phyloP scores from a whole-genome alignment of 2,888 invertebrate genomes.

The Latrodectus hesperus region DNA sequence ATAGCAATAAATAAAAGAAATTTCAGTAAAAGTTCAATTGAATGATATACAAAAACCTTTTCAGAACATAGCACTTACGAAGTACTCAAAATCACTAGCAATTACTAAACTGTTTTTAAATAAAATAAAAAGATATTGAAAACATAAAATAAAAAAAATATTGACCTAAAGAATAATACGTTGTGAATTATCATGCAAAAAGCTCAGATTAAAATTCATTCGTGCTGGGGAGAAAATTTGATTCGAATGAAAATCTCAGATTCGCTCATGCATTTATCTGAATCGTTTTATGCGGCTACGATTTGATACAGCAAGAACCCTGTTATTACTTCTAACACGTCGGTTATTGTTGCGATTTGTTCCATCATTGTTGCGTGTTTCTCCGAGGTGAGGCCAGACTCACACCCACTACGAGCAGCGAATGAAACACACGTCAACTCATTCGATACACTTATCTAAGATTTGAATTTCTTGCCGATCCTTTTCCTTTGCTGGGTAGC shows the following conservation, averaged over 20 bases:
- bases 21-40: too few relatives aligned
- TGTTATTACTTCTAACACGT: not conserved
- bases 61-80: too few relatives aligned
- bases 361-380: conserved; percentile 24
- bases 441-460: conserved; percentile 45
- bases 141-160: too few relatives aligned
- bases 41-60: too few relatives aligned
- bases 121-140: too few relatives aligned
- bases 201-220: not conserved
- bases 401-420: conserved; percentile 48
- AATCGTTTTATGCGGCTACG: not conserved
- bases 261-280: not conserved
- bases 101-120: too few relatives aligned
- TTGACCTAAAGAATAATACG: too few relatives aligned
- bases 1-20: too few relatives aligned
- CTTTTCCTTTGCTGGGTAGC: not conserved
- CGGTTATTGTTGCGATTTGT: conserved; percentile 40
- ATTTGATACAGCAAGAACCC: not conserved
- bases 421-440: conserved; percentile 28
- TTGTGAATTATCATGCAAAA: too few relatives aligned
- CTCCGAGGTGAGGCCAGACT: conserved; percentile 24
- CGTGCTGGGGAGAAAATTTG: not conserved
- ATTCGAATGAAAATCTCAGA: not conserved
- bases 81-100: too few relatives aligned
- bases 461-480: not conserved